Base-by-base conservation (phyloP, 2,888 invertebrate species). In the Lepidocyrtoides sp. region DNA sequence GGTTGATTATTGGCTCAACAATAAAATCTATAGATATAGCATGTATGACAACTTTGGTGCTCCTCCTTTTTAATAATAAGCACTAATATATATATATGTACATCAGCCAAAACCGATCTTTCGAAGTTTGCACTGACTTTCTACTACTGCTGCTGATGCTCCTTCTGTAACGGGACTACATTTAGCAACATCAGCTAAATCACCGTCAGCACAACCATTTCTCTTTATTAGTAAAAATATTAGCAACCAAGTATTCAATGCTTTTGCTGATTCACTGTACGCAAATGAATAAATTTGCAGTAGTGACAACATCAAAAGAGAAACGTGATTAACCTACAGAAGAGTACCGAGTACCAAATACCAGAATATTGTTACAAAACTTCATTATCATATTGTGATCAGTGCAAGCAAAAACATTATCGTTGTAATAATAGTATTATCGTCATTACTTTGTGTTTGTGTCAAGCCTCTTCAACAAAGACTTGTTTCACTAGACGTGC, bases 81-180 rank as follows among this genome's bases (percentile, higher is more conserved):
- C 10, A 66, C 3, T 26, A 20, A 10, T 20, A 83, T 48, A 48
- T 23, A 66, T 0, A 5, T 66, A 51, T 51, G 51, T 48, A 69
- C 63, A 51, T 83, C 69, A 44, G 69, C 82, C 60, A 82, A 41
- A 20, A 82, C n/a, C n/a, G n/a, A n/a, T n/a, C n/a, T n/a, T n/a
- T n/a, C n/a, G n/a, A n/a, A n/a, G n/a, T n/a, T n/a, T n/a, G n/a
- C n/a, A 26, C 82, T 7, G 20, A n/a, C 10, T 12, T 36, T 48
- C 12, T 8, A 36, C 36, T 48, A 12, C 60, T n/a, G n/a, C 41
- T 44, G 12, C 23, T 85, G 54, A n/a, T 60, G 82, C 75, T 54
- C 87, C 63, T 20, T 51, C 36, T 48, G 79, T 87, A 87, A 87
- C 87, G 87, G 87, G 63, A 87, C 86, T 44, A 51, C 54, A 85